phyloP scores from a whole-genome alignment of 1,140 invertebrate genomes.

The Teleogryllus occipitalis region DNA sequence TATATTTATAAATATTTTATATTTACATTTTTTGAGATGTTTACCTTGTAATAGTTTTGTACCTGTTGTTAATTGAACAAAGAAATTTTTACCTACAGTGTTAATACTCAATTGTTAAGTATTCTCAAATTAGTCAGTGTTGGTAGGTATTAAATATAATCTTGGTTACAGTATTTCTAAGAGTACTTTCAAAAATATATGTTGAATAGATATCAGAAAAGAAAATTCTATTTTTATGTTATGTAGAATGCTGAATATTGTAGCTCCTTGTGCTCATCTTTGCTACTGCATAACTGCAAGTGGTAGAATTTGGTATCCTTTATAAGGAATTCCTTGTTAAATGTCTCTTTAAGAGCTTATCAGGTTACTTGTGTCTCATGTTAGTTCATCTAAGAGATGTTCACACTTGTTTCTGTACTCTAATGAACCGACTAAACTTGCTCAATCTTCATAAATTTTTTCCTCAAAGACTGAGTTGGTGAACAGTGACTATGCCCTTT shows the following conservation, averaged over 20 bases:
- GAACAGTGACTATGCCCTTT: no score
- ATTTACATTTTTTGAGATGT: background rate
- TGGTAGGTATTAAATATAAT: background rate
- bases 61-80: background rate
- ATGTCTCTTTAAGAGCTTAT: background rate
- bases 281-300: background rate
- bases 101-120: background rate
- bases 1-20: background rate
- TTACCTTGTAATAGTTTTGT: background rate
- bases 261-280: background rate
- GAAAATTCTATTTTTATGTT: background rate
- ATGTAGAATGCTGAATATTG: background rate
- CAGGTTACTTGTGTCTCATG: no score
- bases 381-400: no score
- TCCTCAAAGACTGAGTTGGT: no score
- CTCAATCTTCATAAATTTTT: no score
- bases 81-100: background rate
- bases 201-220: background rate
- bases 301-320: background rate
- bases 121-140: background rate
- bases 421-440: no score
- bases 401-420: no score
- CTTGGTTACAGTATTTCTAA: background rate
- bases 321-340: background rate
- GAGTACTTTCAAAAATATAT: background rate